These are phyloP conservation scores for Lathronympha strigana DNA, from an alignment of 2,888 invertebrate genomes.

Conservation along the genomic window DNA sequence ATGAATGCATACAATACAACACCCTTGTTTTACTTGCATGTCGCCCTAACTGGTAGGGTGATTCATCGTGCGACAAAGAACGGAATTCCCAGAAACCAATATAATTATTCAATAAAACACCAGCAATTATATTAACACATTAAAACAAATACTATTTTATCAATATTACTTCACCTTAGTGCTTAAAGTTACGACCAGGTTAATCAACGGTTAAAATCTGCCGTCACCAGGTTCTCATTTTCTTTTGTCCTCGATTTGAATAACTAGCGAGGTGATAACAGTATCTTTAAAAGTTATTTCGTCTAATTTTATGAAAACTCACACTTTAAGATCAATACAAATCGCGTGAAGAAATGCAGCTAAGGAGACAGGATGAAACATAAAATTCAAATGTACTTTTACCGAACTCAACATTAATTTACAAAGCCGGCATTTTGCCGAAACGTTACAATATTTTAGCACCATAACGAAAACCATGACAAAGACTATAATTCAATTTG, in stretches of 20 bases:
- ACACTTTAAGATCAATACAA: conserved; percentile 7
- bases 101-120: conserved; percentile 32
- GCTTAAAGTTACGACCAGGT: conserved; percentile 1
- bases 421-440: conserved; percentile 54
- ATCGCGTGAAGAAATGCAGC: not conserved
- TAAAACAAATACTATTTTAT: not conserved
- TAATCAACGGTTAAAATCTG: conserved; percentile 30
- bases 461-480: conserved; percentile 57
- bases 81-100: conserved; percentile 57
- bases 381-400: conserved; percentile 39
- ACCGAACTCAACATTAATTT: conserved; percentile 44
- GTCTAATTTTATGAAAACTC: not conserved
- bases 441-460: conserved; percentile 45
- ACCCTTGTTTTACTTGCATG: conserved; percentile 57
- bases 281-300: conserved; percentile 12
- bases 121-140: not conserved
- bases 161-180: not conserved
- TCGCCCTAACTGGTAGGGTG: conserved; percentile 72
- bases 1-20: conserved; percentile 34
- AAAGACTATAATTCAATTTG: conserved; percentile 69
- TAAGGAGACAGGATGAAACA: conserved; percentile 11
- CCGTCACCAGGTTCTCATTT: conserved; percentile 31
- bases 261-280: conserved; percentile 31
- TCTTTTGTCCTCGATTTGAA: conserved; percentile 40
- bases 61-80: conserved; percentile 74